Evolutionary conservation across 2,888 invertebrate genomes (phyloP).

Genomic region (Diabrotica balteata): DNA sequence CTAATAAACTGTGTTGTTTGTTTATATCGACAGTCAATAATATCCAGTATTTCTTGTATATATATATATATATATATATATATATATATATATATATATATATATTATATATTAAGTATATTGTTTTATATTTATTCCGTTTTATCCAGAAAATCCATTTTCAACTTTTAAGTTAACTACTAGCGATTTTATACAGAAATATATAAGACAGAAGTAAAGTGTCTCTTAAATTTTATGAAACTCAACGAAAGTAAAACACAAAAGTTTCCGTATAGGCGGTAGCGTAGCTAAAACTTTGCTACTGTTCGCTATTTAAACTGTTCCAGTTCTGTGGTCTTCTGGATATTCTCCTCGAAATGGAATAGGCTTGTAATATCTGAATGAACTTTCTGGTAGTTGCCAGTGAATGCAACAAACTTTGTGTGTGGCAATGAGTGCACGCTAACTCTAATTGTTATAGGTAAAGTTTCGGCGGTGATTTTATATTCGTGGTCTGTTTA

Average conservation of each 20-base stretch:
- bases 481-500: constrained; percentile 54
- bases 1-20: too few relatives aligned
- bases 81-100: too few relatives aligned
- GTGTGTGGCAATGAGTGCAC: constrained; percentile 47
- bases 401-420: constrained; percentile 40
- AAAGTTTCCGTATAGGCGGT: background rate
- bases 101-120: too few relatives aligned
- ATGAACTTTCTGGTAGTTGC: constrained; percentile 36
- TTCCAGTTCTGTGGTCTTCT: constrained; percentile 32
- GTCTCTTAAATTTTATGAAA: too few relatives aligned
- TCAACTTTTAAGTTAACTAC: too few relatives aligned
- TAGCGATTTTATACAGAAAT: too few relatives aligned
- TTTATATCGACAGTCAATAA: too few relatives aligned
- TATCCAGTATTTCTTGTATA: too few relatives aligned
- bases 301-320: constrained; percentile 15
- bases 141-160: too few relatives aligned
- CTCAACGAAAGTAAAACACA: background rate
- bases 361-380: constrained; percentile 41
- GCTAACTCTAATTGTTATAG: constrained; percentile 54
- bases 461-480: constrained; percentile 52
- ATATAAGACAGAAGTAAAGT: too few relatives aligned
- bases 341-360: constrained; percentile 33
- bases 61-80: too few relatives aligned
- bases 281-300: constrained; percentile 6
- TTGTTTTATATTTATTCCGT: too few relatives aligned